Evolutionary conservation across 1,140 invertebrate genomes (phyloP).

Genomic region (Papilio aristodemus): DNA sequence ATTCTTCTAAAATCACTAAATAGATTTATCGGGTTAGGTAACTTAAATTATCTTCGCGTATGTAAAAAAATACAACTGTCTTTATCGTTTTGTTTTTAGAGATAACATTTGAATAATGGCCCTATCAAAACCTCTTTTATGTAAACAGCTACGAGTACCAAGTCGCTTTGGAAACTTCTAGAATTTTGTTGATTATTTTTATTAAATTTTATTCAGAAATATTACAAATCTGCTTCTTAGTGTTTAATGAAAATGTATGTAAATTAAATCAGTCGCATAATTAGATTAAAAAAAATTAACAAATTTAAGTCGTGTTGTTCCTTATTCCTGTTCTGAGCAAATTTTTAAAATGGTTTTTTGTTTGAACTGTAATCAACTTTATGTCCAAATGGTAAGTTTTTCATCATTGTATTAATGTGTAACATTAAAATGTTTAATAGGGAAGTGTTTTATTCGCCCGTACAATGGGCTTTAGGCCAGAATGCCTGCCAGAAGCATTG

Average conservation of each 20-base stretch:
- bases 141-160: background rate
- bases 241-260: too few relatives aligned
- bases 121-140: background rate
- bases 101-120: slow-evolving; percentile 10
- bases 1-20: background rate
- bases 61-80: slow-evolving; percentile 10
- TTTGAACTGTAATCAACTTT: background rate
- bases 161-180: background rate
- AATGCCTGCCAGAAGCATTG: background rate
- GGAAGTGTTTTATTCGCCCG: background rate
- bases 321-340: background rate
- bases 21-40: background rate
- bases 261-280: too few relatives aligned
- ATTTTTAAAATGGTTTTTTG: slow-evolving; percentile 14
- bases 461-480: too few relatives aligned
- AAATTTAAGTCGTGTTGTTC: slow-evolving; percentile 3
- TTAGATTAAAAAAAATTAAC: background rate
- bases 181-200: background rate
- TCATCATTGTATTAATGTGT: background rate
- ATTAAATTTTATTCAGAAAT: too few relatives aligned
- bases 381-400: background rate
- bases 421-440: background rate
- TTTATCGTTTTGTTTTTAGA: background rate
- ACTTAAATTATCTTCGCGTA: background rate
- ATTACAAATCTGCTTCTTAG: too few relatives aligned